Base-by-base conservation (phyloP, 1,140 invertebrate genomes). In the Acromyrmex charruanus region DNA sequence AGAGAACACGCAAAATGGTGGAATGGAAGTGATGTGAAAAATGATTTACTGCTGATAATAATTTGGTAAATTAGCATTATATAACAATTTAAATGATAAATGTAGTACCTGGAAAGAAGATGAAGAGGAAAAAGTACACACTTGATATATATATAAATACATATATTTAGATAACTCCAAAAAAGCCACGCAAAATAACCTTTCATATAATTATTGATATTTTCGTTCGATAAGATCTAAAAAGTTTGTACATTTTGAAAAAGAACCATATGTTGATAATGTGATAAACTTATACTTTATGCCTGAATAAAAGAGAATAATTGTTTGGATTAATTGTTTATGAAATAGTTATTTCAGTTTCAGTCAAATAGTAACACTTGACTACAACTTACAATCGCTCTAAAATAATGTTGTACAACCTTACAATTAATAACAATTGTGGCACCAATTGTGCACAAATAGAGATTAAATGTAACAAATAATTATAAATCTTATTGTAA, bases 1-100 rank as follows among this genome's bases (percentile, higher is more conserved):
- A 53, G 95, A 95, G 86, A 95, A 93, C 68, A 94, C 95, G 35
- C 95, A 95, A 77, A 95, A 94, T 61, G 94, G 95, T 86, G 77
- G 77, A 14, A 95, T 95, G 95, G 95, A 95, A 93, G 95, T 95
- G 59, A 95, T 95, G 94, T 95, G 93, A 95, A 92, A 71, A 28
- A 58, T 31, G 18, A 49, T 89, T 68, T 65, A 31, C 61, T 85
- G 59, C 28, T 14, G 39, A 21, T 59, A 72, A 59, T 77, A 69
- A 31, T 21, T 53, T 3, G 35, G 6, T 74, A 39, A 84, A 44
- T 39, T 79, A 77, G 61, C 51, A 49, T 35, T 28, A 87, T 51
- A 84, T 28, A 63, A 68, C 87, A 89, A 87, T 65, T 61, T 10
- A 44, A 89, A 68, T 25, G 88, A 87, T 74, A 85, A 90, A 89